Evolutionary conservation across 1,140 invertebrate genomes (phyloP).

Genomic region (Drosophila nebulosa): DNA sequence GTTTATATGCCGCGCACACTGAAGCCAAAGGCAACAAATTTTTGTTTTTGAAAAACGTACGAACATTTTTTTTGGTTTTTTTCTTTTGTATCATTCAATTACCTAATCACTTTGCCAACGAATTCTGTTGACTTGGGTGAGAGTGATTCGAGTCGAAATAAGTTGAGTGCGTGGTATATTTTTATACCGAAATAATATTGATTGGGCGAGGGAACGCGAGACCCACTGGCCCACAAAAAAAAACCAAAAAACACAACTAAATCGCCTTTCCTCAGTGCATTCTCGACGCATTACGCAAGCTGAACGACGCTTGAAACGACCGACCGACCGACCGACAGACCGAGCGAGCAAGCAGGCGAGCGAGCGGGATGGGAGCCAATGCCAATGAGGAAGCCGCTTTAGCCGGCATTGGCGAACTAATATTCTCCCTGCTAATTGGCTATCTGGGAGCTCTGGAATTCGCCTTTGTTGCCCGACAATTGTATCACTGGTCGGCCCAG

Average conservation of each 20-base stretch:
- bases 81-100: slow-evolving; percentile 53
- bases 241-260: not conserved
- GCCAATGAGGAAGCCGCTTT: slow-evolving; percentile 46
- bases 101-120: slow-evolving; percentile 67
- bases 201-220: not conserved
- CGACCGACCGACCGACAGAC: too few relatives aligned
- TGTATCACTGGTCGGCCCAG: slow-evolving; percentile 63
- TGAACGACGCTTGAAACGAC: not conserved
- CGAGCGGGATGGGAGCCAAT: slow-evolving; percentile 5
- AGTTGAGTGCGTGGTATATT: slow-evolving; percentile 64
- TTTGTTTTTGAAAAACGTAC: slow-evolving; percentile 6
- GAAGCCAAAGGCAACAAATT: not conserved
- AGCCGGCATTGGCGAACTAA: slow-evolving; percentile 80
- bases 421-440: slow-evolving; percentile 87
- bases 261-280: slow-evolving; percentile 33
- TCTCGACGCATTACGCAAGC: slow-evolving; percentile 57
- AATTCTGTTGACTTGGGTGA: slow-evolving; percentile 26
- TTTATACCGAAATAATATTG: slow-evolving; percentile 5
- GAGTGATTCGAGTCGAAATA: too few relatives aligned
- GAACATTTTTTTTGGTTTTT: too few relatives aligned
- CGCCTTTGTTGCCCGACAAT: slow-evolving; percentile 77
- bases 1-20: not conserved
- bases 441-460: slow-evolving; percentile 88
- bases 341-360: slow-evolving; percentile 11
- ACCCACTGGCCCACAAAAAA: not conserved